A percentile compares a stretch with the other conserved stretches of the same genome.
Evolutionary conservation across 2,113 vertebrate genomes (phyloP).

Genomic region (Polypterus bichir): DNA sequence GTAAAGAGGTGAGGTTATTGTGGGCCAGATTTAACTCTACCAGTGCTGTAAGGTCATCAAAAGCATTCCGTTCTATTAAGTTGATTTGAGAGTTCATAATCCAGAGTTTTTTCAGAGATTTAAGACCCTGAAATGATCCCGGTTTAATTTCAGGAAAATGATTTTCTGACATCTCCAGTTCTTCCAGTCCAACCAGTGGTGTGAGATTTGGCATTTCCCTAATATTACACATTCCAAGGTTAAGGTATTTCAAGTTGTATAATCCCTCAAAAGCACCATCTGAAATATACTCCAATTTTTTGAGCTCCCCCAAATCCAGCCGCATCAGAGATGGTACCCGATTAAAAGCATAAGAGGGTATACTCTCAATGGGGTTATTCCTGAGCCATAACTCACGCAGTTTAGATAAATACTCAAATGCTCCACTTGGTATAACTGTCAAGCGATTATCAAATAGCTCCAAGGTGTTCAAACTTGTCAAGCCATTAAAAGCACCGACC

Average conservation of each 20-base stretch:
- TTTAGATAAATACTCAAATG: slow-evolving; percentile 95
- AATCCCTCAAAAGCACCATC: slow-evolving; percentile 92
- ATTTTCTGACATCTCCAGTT: slow-evolving; percentile 94
- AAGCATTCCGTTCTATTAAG: slow-evolving; percentile 85
- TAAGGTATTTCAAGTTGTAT: slow-evolving; percentile 94
- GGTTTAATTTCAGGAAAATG: slow-evolving; percentile 83
- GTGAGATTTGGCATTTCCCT: slow-evolving; percentile 85
- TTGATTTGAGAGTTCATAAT: slow-evolving; percentile 95
- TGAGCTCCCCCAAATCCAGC: slow-evolving; percentile 87
- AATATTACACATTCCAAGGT: slow-evolving; percentile 93
- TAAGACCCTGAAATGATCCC: slow-evolving; percentile 78
- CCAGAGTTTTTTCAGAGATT: slow-evolving; percentile 88
- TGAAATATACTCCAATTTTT: slow-evolving; percentile 90
- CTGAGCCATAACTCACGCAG: slow-evolving; percentile 90
- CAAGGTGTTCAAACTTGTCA: slow-evolving; percentile 94
- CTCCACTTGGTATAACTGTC: slow-evolving; percentile 92
- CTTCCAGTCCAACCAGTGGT: slow-evolving; percentile 80
- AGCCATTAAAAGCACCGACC: slow-evolving; percentile 91
- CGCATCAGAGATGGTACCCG: slow-evolving; percentile 92
- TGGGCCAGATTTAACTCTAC: slow-evolving; percentile 96
- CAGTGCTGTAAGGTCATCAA: slow-evolving; percentile 84
- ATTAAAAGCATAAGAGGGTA: slow-evolving; percentile 94
- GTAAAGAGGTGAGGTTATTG: slow-evolving; percentile 90
- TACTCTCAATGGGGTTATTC: slow-evolving; percentile 97
- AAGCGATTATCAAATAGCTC: slow-evolving; percentile 96